These are phyloP conservation scores for Myotis daubentonii DNA, from an alignment of 2,797 vertebrate genomes.

Conservation along the genomic window DNA sequence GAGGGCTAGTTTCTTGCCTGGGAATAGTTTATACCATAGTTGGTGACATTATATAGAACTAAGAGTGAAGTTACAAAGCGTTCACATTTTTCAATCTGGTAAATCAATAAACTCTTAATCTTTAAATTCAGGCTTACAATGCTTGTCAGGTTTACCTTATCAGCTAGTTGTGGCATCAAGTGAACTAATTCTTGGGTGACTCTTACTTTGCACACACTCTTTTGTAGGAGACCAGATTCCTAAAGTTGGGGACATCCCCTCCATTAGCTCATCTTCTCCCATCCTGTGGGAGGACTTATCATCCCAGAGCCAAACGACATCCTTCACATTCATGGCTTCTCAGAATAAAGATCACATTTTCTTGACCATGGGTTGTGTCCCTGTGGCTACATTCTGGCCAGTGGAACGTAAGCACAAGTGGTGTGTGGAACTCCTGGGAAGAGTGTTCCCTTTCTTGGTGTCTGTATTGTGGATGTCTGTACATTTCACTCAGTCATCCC, in stretches of 20 bases:
- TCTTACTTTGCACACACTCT: not conserved
- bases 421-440: not conserved
- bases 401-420: not conserved
- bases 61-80: conserved; percentile 4
- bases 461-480: not conserved
- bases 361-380: not conserved
- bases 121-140: not conserved
- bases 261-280: not conserved
- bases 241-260: not conserved
- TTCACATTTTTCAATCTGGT: conserved; percentile 9
- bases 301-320: not conserved
- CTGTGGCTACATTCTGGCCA: not conserved
- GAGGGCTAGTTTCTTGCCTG: not conserved
- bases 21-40: not conserved
- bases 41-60: not conserved
- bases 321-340: not conserved
- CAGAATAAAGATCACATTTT: too few relatives aligned
- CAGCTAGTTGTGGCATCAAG: too few relatives aligned
- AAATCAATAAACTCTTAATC: not conserved
- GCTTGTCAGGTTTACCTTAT: not conserved
- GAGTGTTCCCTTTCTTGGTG: not conserved
- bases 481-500: not conserved
- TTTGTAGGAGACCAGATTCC: not conserved
- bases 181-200: not conserved
- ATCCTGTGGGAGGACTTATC: not conserved